Evolutionary conservation across 1,140 invertebrate genomes (phyloP).

Genomic region (Eupeodes corollae): DNA sequence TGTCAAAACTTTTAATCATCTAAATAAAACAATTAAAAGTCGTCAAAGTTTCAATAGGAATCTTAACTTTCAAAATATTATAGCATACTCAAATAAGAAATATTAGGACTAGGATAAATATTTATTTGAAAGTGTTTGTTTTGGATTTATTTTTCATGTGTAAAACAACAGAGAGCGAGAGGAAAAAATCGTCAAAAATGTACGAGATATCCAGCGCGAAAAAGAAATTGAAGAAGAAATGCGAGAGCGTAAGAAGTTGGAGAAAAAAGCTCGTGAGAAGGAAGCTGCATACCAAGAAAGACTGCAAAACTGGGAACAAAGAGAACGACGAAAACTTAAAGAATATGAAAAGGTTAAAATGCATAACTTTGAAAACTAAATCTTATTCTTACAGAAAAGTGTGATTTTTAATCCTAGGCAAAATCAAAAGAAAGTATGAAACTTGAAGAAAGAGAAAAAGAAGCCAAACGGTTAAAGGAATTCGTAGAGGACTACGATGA

Average conservation of each 20-base stretch:
- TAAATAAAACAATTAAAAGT: no score
- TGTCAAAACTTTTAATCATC: no score
- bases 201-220: conserved; percentile 55
- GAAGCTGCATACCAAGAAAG: conserved; percentile 87
- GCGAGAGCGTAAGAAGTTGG: conserved; percentile 78
- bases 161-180: conserved; percentile 43
- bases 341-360: conserved; percentile 67
- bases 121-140: no score
- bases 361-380: not conserved
- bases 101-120: no score
- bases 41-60: no score
- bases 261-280: conserved; percentile 84
- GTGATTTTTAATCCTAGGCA: conserved; percentile 41
- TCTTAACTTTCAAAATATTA: no score
- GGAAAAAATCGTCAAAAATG: conserved; percentile 40
- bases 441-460: conserved; percentile 73
- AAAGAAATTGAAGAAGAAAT: conserved; percentile 85
- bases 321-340: conserved; percentile 85
- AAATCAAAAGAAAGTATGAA: conserved; percentile 70
- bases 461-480: conserved; percentile 89
- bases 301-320: conserved; percentile 76
- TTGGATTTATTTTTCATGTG: no score
- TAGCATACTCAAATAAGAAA: no score
- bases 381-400: not conserved
- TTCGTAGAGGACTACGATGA: conserved; percentile 99